phyloP scores from a whole-genome alignment of 2,113 vertebrate species.

The Tichodroma muraria region DNA sequence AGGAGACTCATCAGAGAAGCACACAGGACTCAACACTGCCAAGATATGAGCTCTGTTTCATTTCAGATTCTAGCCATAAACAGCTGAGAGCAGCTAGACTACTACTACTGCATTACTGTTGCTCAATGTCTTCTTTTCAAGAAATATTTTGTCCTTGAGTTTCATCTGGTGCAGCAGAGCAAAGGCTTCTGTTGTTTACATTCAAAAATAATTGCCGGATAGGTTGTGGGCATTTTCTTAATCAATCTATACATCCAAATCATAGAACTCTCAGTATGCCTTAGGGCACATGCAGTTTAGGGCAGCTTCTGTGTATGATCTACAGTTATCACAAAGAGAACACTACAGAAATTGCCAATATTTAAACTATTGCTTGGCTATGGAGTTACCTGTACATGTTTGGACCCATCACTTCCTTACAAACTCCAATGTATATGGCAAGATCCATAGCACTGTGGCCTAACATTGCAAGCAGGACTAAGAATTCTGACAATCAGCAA shows the following conservation, averaged over 20 bases:
- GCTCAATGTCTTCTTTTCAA: background rate
- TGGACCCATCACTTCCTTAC: background rate
- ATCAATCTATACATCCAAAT: background rate
- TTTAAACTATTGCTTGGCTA: background rate
- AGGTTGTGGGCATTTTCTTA: background rate
- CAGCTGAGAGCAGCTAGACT: background rate
- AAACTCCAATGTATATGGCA: background rate
- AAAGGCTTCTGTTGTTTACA: background rate
- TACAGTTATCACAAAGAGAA: background rate
- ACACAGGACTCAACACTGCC: background rate
- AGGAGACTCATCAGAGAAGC: background rate
- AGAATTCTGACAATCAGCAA: background rate
- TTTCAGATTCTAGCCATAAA: constrained; percentile 16
- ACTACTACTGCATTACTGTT: background rate
- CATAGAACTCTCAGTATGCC: background rate
- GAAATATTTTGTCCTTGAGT: background rate
- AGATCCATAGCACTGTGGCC: background rate
- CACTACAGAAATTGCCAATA: background rate
- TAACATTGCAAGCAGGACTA: background rate
- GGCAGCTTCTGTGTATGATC: background rate
- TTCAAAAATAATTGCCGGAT: background rate
- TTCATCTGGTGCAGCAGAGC: background rate
- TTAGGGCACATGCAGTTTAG: background rate
- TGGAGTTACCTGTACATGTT: background rate
- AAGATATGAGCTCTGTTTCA: background rate